Conservation (phyloP, 2,888 invertebrate genomes). For the Ypsolopha scabrella region DNA sequence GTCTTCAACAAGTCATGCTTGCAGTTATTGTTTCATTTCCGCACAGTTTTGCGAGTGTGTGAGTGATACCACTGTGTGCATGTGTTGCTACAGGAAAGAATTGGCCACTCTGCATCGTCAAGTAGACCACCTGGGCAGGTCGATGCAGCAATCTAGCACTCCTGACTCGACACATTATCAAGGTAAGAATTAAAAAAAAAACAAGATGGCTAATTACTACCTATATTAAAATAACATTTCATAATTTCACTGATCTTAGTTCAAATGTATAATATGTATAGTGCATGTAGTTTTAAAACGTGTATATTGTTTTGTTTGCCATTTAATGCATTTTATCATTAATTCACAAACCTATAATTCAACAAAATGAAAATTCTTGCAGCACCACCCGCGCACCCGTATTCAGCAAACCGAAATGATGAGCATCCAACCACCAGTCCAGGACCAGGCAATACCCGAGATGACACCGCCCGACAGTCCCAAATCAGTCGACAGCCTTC, state of each 20-base stretch:
- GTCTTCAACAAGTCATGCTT: too few species aligned
- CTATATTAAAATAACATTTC: neutral
- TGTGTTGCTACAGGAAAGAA: slow-evolving; percentile 70
- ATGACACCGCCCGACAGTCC: slow-evolving; percentile 53
- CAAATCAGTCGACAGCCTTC: slow-evolving; percentile 8
- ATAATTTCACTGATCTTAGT: neutral
- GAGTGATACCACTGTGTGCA: slow-evolving; percentile 68
- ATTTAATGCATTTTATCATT: neutral
- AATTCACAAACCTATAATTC: neutral
- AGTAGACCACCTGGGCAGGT: slow-evolving; percentile 74
- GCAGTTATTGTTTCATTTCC: too few species aligned
- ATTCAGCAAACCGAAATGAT: slow-evolving; percentile 44
- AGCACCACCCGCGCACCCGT: slow-evolving; percentile 60
- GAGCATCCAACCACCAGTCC: slow-evolving; percentile 37
- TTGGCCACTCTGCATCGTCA: slow-evolving; percentile 85
- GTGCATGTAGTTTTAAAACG: neutral
- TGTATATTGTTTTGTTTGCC: neutral
- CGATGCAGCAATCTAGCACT: slow-evolving; percentile 41
- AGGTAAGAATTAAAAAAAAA: slow-evolving; percentile 27
- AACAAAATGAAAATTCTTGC: slow-evolving; percentile 16
- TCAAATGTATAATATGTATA: neutral
- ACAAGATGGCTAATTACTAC: neutral
- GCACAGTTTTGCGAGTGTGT: slow-evolving; percentile 29
- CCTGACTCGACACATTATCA: slow-evolving; percentile 37
- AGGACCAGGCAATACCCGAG: slow-evolving; percentile 53